phyloP scores from a whole-genome alignment of 2,113 vertebrate species.

The Cyanoliseus patagonus region DNA sequence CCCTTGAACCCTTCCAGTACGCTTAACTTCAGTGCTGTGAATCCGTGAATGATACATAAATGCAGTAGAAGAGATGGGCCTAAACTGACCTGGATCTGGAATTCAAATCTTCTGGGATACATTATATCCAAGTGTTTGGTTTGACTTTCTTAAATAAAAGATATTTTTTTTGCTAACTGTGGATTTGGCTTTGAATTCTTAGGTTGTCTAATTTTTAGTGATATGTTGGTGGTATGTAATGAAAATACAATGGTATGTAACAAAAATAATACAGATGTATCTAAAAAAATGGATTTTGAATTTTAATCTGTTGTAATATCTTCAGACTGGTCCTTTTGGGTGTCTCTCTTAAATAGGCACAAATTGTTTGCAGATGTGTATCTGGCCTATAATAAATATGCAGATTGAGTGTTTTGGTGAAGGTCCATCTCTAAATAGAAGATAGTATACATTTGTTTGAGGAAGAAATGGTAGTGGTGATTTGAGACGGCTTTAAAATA shows the following conservation, averaged over 20 bases:
- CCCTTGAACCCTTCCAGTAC: slow-evolving; percentile 42
- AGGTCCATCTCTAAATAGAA: slow-evolving; percentile 41
- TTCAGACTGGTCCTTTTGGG: neutral
- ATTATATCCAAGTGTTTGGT: slow-evolving; percentile 12
- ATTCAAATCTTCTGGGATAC: slow-evolving; percentile 13
- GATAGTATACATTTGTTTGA: neutral
- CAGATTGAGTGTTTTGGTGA: slow-evolving; percentile 44
- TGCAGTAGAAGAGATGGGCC: slow-evolving; percentile 53
- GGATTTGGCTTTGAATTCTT: slow-evolving; percentile 47
- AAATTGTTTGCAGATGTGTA: neutral
- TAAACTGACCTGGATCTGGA: slow-evolving; percentile 63
- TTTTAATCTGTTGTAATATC: neutral
- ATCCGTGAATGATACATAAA: slow-evolving; percentile 28
- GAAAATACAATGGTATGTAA: neutral
- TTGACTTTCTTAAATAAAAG: slow-evolving; percentile 49
- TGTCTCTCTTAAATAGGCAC: neutral
- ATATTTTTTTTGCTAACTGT: neutral
- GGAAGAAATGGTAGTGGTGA: neutral
- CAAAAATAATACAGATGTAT: neutral
- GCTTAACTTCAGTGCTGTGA: slow-evolving; percentile 34
- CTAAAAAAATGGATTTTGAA: neutral
- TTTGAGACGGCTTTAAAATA: slow-evolving; percentile 11
- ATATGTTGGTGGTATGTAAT: neutral
- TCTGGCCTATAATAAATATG: neutral
- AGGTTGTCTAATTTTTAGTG: neutral